A percentile compares a stretch with the other conserved stretches of the same genome.
Evolutionary conservation across 2,113 vertebrate species (phyloP).

Genomic region (Tricholaema leucomelas): DNA sequence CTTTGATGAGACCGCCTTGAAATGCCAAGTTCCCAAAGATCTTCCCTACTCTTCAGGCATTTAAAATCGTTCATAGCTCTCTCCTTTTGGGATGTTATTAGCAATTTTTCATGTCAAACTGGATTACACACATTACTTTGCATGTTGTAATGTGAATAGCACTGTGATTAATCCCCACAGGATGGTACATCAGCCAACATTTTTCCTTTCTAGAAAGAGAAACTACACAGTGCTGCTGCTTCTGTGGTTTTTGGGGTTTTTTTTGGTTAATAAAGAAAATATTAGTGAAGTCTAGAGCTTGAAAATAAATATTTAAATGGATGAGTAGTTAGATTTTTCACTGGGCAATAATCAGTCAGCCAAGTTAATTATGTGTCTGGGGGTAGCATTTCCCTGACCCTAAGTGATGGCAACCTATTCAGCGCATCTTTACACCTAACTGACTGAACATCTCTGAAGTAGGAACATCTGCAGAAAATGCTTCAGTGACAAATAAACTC

Average conservation of each 20-base stretch:
- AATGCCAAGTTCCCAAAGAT: background rate
- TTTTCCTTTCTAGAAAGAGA: conserved; percentile 46
- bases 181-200: background rate
- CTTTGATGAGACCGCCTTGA: background rate
- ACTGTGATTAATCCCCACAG: conserved; percentile 43
- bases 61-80: conserved; percentile 4
- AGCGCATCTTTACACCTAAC: conserved; percentile 76
- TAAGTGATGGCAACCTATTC: conserved; percentile 35
- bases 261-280: background rate
- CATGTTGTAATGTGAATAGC: conserved; percentile 41
- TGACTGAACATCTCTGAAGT: conserved; percentile 76
- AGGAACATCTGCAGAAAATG: conserved; percentile 83
- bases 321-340: conserved; percentile 54
- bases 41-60: background rate
- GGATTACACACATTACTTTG: conserved; percentile 39
- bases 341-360: conserved; percentile 59
- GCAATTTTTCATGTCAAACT: conserved; percentile 46
- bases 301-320: conserved; percentile 60
- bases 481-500: conserved; percentile 82
- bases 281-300: background rate
- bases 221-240: background rate
- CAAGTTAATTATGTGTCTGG: conserved; percentile 44
- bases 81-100: conserved; percentile 51
- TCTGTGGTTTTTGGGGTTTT: background rate
- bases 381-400: conserved; percentile 60